Percentiles rank a stretch among this genome's conserved stretches.
Evolutionary conservation across 1,140 invertebrate genomes (phyloP).

Genomic region (Plodia interpunctella): DNA sequence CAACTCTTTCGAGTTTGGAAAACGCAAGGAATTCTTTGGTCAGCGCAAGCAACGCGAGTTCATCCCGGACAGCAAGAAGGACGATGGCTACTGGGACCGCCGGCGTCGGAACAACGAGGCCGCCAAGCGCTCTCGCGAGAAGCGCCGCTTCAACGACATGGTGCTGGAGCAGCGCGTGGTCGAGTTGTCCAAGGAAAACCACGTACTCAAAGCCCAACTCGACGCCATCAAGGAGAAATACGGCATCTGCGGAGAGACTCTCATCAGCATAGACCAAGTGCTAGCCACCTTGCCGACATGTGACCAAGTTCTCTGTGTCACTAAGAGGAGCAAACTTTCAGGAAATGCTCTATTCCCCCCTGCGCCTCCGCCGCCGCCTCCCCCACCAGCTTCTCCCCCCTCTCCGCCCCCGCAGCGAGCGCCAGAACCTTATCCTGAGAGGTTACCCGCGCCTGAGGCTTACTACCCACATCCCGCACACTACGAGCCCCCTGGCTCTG

Average conservation of each 20-base stretch:
- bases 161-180: constrained; percentile 95
- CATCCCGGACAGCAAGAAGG: constrained; percentile 97
- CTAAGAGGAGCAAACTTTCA: constrained; percentile 86
- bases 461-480: constrained; percentile 72
- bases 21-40: constrained; percentile 87
- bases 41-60: constrained; percentile 97
- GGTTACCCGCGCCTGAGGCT: constrained; percentile 65
- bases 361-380: constrained; percentile 81
- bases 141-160: constrained; percentile 97
- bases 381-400: constrained; percentile 82
- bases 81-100: constrained; percentile 98
- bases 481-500: constrained; percentile 78
- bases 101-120: constrained; percentile 97
- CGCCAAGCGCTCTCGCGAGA: constrained; percentile 95
- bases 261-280: constrained; percentile 92
- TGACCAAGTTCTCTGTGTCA: constrained; percentile 89
- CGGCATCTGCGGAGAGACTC: constrained; percentile 90
- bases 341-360: constrained; percentile 77
- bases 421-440: constrained; percentile 75
- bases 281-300: constrained; percentile 88
- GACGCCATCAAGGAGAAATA: constrained; percentile 95
- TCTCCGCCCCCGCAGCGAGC: constrained; percentile 68
- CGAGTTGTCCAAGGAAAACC: constrained; percentile 96
- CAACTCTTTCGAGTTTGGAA: constrained; percentile 76
- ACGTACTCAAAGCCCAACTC: constrained; percentile 93